Base-by-base conservation (phyloP, 2,113 vertebrate genomes). In the Axis porcinus region DNA sequence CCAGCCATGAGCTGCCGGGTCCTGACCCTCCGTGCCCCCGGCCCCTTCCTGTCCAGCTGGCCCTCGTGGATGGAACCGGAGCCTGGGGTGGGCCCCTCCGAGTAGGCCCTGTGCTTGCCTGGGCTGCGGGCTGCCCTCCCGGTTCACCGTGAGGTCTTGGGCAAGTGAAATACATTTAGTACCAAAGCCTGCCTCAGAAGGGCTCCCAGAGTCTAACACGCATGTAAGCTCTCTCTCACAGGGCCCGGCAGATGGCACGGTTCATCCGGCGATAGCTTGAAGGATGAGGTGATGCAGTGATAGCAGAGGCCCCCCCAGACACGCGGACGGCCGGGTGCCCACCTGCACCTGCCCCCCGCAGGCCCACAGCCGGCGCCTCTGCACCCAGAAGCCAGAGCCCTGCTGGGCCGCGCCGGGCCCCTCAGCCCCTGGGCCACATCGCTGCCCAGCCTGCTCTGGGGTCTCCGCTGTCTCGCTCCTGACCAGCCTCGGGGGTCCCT, bases 281-380 rank as follows among this genome's bases (percentile, higher is more conserved):
- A 50, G 30, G 40, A 7, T 1, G 3, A 62, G 43, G 30, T 11
- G 2, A 25, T 19, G 25, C 40, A 23, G 2, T n/a, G 21, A 60
- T 1, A 60, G 76, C 55, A 36, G 15, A 25, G 27, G 70, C n/a
- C 52, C 10, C 10, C 25, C 2, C 55, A 33, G 28, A 83, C 40
- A 40, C 6, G 8, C 21, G 3, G 47, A 16, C 27, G 2, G 58
- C 67, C 17, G 1, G 45, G 89, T 47, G 30, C 2, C 64, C 25
- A 5, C 45, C 36, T 47, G 52, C 19, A 0, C 11, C 47, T 17
- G 6, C 45, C 55, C 19, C 4, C 1, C 2, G 2, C 7, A 8
- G 60, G 47, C 12, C 84, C 15, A 57, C 27, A 6, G 58, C 25
- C 16, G 5, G 45, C 0, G 2, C 58, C 0, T 23, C 7, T 7